Conservation (phyloP, 2,888 invertebrate species). For the Pseudococcus jackbeardsleyi region DNA sequence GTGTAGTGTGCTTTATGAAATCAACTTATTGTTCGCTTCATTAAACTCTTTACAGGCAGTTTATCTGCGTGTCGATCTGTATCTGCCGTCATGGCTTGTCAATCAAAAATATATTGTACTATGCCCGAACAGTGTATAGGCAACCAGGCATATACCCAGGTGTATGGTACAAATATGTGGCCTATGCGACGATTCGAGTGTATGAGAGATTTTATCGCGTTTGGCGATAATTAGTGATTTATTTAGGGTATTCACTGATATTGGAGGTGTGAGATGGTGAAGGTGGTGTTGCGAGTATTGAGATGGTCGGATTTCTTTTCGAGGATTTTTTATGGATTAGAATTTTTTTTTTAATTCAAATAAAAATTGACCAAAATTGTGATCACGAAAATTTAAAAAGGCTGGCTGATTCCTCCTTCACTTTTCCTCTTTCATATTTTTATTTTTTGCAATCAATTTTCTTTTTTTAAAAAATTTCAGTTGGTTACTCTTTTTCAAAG, state of each 20-base stretch:
- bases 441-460: too few relatives aligned
- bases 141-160: neutral
- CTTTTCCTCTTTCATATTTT: too few relatives aligned
- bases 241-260: constrained; percentile 17
- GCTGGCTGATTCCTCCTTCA: too few relatives aligned
- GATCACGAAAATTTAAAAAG: too few relatives aligned
- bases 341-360: too few relatives aligned
- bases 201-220: neutral
- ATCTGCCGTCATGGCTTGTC: constrained; percentile 7
- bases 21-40: constrained; percentile 47
- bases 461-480: too few relatives aligned
- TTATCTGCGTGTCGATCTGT: constrained; percentile 32
- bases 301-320: neutral
- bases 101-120: constrained; percentile 7
- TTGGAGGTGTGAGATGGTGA: neutral
- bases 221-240: constrained; percentile 32
- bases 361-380: too few relatives aligned
- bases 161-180: neutral
- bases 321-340: too few relatives aligned
- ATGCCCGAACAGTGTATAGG: constrained; percentile 11
- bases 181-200: neutral
- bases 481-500: too few relatives aligned
- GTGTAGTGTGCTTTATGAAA: constrained; percentile 15
- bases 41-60: constrained; percentile 33
- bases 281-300: neutral